Conservation (phyloP, 2,888 invertebrate genomes). For the Dynastes maya region DNA sequence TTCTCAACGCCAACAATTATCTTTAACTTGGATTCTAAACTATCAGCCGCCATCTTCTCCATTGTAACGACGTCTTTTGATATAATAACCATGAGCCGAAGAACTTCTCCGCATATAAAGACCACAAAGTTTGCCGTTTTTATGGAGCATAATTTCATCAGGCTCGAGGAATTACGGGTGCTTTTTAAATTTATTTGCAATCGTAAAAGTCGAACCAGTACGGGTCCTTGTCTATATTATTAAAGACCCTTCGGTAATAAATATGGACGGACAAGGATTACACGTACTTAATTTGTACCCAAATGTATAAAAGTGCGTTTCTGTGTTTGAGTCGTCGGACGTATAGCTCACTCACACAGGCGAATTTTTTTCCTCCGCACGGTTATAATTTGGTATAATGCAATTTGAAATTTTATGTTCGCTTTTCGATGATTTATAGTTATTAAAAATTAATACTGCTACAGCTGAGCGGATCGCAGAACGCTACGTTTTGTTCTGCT, state of each 20-base stretch:
- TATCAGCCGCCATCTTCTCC: too few relatives aligned
- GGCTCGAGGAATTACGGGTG: constrained; percentile 63
- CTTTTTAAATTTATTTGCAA: constrained; percentile 65
- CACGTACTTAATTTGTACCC: constrained; percentile 60
- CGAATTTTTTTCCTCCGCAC: constrained; percentile 59
- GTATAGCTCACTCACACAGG: neutral
- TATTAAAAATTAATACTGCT: constrained; percentile 65
- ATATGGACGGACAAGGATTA: constrained; percentile 56
- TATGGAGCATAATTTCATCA: constrained; percentile 69
- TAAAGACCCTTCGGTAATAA: constrained; percentile 59
- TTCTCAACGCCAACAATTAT: too few relatives aligned
- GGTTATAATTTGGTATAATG: constrained; percentile 67
- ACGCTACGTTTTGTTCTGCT: neutral
- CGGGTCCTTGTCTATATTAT: constrained; percentile 64
- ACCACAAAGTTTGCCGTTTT: constrained; percentile 61
- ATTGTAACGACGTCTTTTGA: neutral
- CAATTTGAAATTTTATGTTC: constrained; percentile 67
- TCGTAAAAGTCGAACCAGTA: constrained; percentile 62
- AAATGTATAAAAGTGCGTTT: constrained; percentile 57
- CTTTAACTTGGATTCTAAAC: too few relatives aligned
- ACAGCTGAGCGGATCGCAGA: neutral
- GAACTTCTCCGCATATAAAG: neutral
- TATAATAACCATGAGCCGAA: neutral
- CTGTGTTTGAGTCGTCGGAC: constrained; percentile 55
- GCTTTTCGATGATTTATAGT: constrained; percentile 65